Evolutionary conservation across 2,113 vertebrate species (phyloP), one percentile per base, ranked within the genome.

Genomic region (Girardinichthys multiradiatus): DNA sequence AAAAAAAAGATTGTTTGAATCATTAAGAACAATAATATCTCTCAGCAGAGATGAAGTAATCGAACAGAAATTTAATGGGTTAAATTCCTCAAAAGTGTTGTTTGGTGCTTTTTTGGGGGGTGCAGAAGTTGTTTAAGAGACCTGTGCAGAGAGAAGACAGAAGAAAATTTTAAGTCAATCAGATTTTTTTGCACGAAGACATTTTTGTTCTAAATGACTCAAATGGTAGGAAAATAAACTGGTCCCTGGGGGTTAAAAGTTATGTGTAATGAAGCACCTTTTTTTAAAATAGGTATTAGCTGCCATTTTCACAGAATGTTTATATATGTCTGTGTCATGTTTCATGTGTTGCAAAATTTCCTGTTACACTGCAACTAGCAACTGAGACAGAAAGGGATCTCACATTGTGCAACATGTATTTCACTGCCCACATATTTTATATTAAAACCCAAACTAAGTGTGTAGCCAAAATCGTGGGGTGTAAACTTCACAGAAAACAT

Each of bases 381-480:
- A 9, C 21, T 54, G 48, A 54, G 48, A 21, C 24, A 54, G 10
- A 54, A 2, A 4, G 48, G 24, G 15, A 19, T 5, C 17, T 45
- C 42, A 19, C 9, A 24, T 5, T 54, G 21, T 54, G 48, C 24
- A 54, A 54, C 48, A n/a, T 21, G 19, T 28, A 8, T 29, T 58
- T 72, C 15, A 30, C 33, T 58, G 61, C 75, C 15, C 4, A 4
- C 31, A 24, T 27, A 11, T 58, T 11, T 63, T 35, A 37, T n/a
- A 62, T 68, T 29, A 7, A 2, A 7, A 19, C 64, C 26, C 6
- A 1, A 28, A 42, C 8, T 28, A 11, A 19, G 29, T 77, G 69
- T 67, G 31, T 75, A 54, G 72, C 24, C 58, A 62, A 21, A 17
- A 2, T 72, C 24, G 72, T 57, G 70, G 64, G 64, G 2, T 71